phyloP scores from a whole-genome alignment of 1,140 invertebrate genomes.

The Psix sp. region DNA sequence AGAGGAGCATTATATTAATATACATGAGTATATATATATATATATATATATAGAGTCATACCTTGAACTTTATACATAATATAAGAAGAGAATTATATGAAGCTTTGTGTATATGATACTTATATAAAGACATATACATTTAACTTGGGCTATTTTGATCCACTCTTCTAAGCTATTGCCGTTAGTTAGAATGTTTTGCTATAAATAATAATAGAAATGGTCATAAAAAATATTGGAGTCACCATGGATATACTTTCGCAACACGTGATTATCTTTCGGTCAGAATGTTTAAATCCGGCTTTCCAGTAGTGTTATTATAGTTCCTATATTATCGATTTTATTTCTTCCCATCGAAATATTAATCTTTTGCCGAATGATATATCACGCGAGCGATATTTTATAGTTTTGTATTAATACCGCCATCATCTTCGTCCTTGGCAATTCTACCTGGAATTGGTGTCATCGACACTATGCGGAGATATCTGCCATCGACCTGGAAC shows the following conservation, averaged over 20 bases:
- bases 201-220: conserved; percentile 34
- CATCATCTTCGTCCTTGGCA: conserved; percentile 60
- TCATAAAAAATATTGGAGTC: conserved; percentile 8
- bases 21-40: too few relatives aligned
- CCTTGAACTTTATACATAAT: too few relatives aligned
- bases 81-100: too few relatives aligned
- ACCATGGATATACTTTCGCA: conserved; percentile 27
- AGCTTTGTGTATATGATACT: too few relatives aligned
- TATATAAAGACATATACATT: too few relatives aligned
- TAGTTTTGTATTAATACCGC: conserved; percentile 58
- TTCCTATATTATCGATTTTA: conserved; percentile 54
- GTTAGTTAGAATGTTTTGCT: conserved; percentile 22
- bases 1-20: too few relatives aligned
- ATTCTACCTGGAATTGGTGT: conserved; percentile 60
- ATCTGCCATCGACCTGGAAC: conserved; percentile 60
- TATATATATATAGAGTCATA: too few relatives aligned
- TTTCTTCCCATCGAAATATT: conserved; percentile 57
- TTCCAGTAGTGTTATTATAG: conserved; percentile 40
- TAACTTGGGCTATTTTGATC: too few relatives aligned
- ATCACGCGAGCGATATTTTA: conserved; percentile 56
- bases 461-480: conserved; percentile 57
- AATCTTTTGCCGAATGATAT: conserved; percentile 54
- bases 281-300: conserved; percentile 23
- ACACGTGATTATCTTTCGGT: conserved; percentile 39
- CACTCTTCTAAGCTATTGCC: conserved; percentile 7